Evolutionary conservation across 92 coral and sea anemone genomes (phyloP), one percentile per base, ranked within the genome.

Genomic region (Zoanthus sociatus): DNA sequence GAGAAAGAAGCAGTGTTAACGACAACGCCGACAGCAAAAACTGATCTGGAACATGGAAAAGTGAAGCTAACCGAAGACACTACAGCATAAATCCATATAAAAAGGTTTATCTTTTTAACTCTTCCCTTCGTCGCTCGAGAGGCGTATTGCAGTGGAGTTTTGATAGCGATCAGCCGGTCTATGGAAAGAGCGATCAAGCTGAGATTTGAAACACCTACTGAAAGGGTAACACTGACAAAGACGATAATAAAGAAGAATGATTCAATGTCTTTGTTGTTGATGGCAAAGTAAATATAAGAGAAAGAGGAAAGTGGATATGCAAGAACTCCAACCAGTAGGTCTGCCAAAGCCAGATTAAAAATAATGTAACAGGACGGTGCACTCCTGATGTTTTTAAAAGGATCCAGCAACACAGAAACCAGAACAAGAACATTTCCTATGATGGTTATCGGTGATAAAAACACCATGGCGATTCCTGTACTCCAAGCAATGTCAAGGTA

Each of bases 61-160:
- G 42, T 37, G 42, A 37, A 37, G 42, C 42, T 4, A 37, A 4
- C 4, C 4, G 42, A 37, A 37, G 3, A 37, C 2, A 37, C n/a
- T 37, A 72, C 50, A 46, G 8, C 17, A 21, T 17, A 71, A 17
- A 32, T 9, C 78, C 78, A 73, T 9, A 37, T 45, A 1, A 37
- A 73, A 4, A 73, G 7, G 55, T 44, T 73, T 44, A 45, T 21
- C 44, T 15, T 44, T 33, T 14, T 14, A 9, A 9, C 46, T 7
- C 5, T 73, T 14, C 2, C 17, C 10, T 73, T 73, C 8, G 78
- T 45, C 11, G 45, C 56, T 16, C 55, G 47, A 48, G 47, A 45
- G 46, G 78, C 31, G 78, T 73, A 73, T 33, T 73, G 56, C 17
- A 73, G 78, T 16, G 78, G 78, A 16, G 78, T 73, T 71, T 18